A percentile compares a stretch with the other conserved stretches of the same genome.
Evolutionary conservation across 2,797 vertebrate species (phyloP).

Genomic region (Furcifer pardalis): DNA sequence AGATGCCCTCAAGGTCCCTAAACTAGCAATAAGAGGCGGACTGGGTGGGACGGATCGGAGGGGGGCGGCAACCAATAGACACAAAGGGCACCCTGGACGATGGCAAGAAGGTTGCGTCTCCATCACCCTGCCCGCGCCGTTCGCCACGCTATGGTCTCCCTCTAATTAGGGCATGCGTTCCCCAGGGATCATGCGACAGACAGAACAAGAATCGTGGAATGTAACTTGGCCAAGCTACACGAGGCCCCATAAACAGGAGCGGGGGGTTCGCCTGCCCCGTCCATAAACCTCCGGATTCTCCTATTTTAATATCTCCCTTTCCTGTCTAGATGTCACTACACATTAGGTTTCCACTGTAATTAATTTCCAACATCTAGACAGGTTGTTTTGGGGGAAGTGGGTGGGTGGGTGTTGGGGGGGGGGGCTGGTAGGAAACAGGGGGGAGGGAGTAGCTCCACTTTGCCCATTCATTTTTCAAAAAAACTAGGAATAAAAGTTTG

Average conservation of each 20-base stretch:
- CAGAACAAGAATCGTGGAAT: not conserved
- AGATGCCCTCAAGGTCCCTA: slow-evolving; percentile 18
- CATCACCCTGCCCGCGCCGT: not conserved
- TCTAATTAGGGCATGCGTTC: too few species aligned
- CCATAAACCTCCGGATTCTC: not conserved
- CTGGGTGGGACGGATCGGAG: not conserved
- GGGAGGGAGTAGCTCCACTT: not conserved
- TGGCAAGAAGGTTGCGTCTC: not conserved
- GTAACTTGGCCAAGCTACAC: not conserved
- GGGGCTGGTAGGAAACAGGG: too few species aligned
- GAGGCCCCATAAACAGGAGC: not conserved
- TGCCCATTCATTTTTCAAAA: slow-evolving; percentile 17
- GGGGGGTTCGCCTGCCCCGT: not conserved
- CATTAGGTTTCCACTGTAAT: not conserved
- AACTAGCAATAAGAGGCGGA: slow-evolving; percentile 71
- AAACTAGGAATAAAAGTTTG: slow-evolving; percentile 60
- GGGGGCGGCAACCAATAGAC: too few species aligned
- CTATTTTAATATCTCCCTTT: not conserved
- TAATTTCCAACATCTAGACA: not conserved
- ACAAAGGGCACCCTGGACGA: slow-evolving; percentile 38
- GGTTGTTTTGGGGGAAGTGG: too few species aligned
- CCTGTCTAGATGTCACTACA: not conserved
- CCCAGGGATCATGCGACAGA: not conserved
- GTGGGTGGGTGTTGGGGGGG: not conserved
- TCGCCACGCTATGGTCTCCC: not conserved